Evolutionary conservation across 2,797 vertebrate genomes (phyloP), one percentile per base, ranked within the genome.

Genomic region (Pempheris klunzingeri): DNA sequence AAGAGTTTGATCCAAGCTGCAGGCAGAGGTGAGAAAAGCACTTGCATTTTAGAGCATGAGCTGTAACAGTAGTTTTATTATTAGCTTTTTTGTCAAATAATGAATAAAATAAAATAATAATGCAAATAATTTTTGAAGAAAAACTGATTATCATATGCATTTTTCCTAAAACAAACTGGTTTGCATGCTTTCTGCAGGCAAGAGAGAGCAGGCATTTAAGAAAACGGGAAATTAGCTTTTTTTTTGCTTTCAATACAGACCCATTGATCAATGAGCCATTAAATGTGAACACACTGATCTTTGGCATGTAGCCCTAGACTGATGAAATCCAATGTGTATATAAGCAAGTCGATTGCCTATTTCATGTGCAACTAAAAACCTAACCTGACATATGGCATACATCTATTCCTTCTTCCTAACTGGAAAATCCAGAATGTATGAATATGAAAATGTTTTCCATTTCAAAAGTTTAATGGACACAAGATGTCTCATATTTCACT

Each of bases 1-100:
- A 74, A 81, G 3, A 18, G 52, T 65, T 46, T 82, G 65, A 80
- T 59, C 52, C 60, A 15, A 74, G 70, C 49, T 68, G 12, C 24
- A 68, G 54, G 59, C 8, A 0, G 63, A 79, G 53, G 65, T 68
- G 74, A 53, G 22, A 63, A 65, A 74, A 47, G 43, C 43, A 62
- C 30, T 60, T 71, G 49, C 13, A 68, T 78, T 69, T 71, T 52
- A 22, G 52, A 2, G 20, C 36, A 55, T 28, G 5, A 64, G 24
- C 28, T 41, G 5, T 43, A 57, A 4, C 46, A 57, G 20, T 26
- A 73, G 54, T 46, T 74, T 53, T 34, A 32, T 14, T 53, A 3
- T 22, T 22, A 9, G 7, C n/a, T 52, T 74, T 36, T 9, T 26
- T 32, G 36, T n/a, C 18, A 66, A 14, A 71, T 43, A 14, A n/a